Conservation (phyloP, 2,113 vertebrate species). For the Melanerpes aurifrons region DNA sequence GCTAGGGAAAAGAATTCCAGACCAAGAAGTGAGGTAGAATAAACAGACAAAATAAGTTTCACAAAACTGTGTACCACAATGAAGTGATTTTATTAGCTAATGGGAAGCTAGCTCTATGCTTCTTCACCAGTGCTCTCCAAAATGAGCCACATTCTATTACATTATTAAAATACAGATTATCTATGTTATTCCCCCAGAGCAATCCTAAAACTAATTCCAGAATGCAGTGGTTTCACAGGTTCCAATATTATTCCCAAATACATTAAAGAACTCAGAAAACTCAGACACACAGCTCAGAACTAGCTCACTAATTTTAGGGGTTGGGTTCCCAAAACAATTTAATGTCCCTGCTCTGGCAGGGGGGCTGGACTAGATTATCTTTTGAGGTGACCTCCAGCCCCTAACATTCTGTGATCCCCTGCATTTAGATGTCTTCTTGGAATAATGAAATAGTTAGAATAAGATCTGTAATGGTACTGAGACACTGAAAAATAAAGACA, state of each 20-base stretch:
- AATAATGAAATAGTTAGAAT: not conserved
- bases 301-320: not conserved
- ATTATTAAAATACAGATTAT: too few species aligned
- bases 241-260: not conserved
- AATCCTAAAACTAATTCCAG: slow-evolving; percentile 7
- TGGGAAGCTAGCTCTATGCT: slow-evolving; percentile 34
- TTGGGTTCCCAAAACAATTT: not conserved
- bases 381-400: too few species aligned
- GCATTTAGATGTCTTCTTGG: not conserved
- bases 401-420: not conserved
- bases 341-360: not conserved
- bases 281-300: not conserved
- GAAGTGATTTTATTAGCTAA: slow-evolving; percentile 18
- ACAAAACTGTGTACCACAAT: not conserved
- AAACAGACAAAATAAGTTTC: slow-evolving; percentile 57
- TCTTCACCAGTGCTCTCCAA: slow-evolving; percentile 1
- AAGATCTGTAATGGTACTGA: not conserved
- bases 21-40: slow-evolving; percentile 62
- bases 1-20: slow-evolving; percentile 46
- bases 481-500: not conserved
- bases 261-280: not conserved
- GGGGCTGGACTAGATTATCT: too few species aligned
- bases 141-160: not conserved
- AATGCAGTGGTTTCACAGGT: not conserved
- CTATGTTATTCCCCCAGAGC: not conserved